phyloP scores from a whole-genome alignment of 2,113 vertebrate genomes.

The Macaca nemestrina region DNA sequence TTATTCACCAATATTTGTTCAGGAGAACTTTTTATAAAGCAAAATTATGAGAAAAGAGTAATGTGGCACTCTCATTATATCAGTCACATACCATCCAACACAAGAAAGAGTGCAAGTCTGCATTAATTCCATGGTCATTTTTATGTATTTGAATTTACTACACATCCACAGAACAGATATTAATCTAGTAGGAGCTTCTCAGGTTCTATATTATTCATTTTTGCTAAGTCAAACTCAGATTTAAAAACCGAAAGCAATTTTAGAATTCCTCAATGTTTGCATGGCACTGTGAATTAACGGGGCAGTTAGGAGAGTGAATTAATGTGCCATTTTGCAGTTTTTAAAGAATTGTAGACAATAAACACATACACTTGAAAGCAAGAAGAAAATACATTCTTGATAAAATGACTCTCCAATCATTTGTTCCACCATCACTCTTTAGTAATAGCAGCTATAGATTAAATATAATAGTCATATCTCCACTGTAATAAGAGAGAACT shows the following conservation, averaged over 20 bases:
- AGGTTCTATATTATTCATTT: not conserved
- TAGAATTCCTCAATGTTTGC: not conserved
- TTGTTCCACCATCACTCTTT: not conserved
- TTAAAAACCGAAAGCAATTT: conserved; percentile 28
- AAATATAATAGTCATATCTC: not conserved
- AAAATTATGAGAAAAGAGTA: conserved; percentile 20
- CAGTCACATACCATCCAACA: not conserved
- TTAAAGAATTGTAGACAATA: not conserved
- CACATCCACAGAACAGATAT: not conserved
- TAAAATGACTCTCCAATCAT: not conserved
- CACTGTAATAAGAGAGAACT: not conserved
- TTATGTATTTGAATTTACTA: not conserved
- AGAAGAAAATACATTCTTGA: not conserved
- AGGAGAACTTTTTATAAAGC: not conserved
- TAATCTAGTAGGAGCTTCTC: conserved; percentile 5
- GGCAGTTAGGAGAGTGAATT: not conserved
- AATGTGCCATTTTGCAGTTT: not conserved
- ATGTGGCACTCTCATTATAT: not conserved
- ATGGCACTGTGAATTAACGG: not conserved
- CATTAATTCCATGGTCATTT: not conserved
- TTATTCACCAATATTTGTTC: not conserved
- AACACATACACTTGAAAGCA: not conserved
- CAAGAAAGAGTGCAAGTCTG: not conserved
- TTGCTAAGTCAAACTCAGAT: conserved; percentile 40
- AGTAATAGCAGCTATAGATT: not conserved